phyloP scores from a whole-genome alignment of 2,797 vertebrate species.

The Hyperoplus lanceolatus region DNA sequence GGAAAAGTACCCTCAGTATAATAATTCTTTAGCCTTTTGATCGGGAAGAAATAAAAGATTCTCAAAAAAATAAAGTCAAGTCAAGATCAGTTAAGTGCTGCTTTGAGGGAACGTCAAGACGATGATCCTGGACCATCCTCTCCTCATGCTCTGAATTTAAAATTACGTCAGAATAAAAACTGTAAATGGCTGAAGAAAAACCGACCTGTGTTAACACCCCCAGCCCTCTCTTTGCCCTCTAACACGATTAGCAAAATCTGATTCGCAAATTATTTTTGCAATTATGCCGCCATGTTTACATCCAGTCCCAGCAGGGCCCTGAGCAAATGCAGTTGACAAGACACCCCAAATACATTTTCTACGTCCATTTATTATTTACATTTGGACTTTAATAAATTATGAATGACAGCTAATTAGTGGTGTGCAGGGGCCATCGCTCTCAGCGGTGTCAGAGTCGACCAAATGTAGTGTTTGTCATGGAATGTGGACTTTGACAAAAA shows the following conservation, averaged over 20 bases:
- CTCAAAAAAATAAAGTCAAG: conserved; percentile 10
- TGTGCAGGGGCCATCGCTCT: conserved; percentile 67
- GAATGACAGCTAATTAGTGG: conserved; percentile 83
- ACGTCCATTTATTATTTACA: conserved; percentile 81
- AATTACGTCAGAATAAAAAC: conserved; percentile 8
- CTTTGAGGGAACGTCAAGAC: conserved; percentile 19
- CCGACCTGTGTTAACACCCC: conserved; percentile 18
- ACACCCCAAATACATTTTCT: conserved; percentile 73
- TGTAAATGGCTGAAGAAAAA: background rate
- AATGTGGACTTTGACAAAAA: conserved; percentile 73
- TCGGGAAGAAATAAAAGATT: conserved; percentile 17
- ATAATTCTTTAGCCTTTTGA: conserved; percentile 17
- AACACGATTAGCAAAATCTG: conserved; percentile 46
- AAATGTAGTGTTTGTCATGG: conserved; percentile 61
- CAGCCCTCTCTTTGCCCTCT: conserved; percentile 42
- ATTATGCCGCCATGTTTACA: conserved; percentile 69
- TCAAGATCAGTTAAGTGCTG: conserved; percentile 9
- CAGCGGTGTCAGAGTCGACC: conserved; percentile 66
- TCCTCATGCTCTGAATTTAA: conserved; percentile 17
- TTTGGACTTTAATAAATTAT: conserved; percentile 82
- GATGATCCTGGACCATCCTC: background rate
- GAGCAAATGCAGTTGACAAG: conserved; percentile 64
- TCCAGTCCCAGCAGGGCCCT: conserved; percentile 26
- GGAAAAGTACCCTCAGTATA: background rate
- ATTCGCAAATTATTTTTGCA: conserved; percentile 61